phyloP scores from a whole-genome alignment of 2,113 vertebrate genomes.

The Antechinus stuartii region DNA sequence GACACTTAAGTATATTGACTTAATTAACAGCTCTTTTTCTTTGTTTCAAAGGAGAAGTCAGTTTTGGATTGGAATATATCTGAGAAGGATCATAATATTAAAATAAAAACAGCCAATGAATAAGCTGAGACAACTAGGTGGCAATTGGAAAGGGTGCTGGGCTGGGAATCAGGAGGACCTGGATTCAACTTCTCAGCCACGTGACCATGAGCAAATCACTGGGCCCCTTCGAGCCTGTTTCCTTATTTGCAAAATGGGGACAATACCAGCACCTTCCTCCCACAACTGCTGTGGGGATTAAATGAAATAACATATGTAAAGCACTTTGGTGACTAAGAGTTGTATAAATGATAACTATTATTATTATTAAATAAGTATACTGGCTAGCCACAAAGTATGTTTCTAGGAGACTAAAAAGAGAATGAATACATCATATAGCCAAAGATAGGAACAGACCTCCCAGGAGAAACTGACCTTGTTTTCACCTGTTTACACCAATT shows the following conservation, averaged over 20 bases:
- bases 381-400: neutral
- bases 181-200: neutral
- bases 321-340: neutral
- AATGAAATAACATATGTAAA: neutral
- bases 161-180: neutral
- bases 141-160: neutral
- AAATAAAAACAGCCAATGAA: neutral
- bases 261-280: neutral
- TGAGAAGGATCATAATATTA: neutral
- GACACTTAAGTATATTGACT: neutral
- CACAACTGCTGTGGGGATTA: neutral
- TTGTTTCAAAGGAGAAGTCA: neutral
- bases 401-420: neutral
- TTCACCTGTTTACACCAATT: neutral
- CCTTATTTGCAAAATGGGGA: neutral
- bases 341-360: neutral
- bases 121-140: neutral
- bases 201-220: neutral
- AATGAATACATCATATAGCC: neutral
- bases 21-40: neutral
- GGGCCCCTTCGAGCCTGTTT: neutral
- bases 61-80: neutral
- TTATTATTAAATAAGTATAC: neutral
- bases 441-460: neutral
- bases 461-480: neutral